A percentile compares a stretch with the other conserved stretches of the same genome.
phyloP scores from a whole-genome alignment of 2,797 vertebrate species.

The Crenuchus spilurus region DNA sequence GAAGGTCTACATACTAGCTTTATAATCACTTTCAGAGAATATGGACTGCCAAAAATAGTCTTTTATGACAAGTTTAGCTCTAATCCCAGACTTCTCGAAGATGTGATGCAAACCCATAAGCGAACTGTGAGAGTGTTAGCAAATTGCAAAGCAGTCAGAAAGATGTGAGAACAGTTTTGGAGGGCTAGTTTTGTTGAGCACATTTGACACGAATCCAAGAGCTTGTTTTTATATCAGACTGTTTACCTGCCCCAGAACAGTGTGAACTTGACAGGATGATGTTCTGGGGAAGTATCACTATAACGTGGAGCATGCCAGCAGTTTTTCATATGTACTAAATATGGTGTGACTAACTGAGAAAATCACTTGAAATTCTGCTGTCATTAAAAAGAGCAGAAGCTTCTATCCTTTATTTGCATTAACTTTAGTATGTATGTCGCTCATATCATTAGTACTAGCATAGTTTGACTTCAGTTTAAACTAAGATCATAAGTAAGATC shows the following conservation, averaged over 20 bases:
- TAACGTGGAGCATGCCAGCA: constrained; percentile 22
- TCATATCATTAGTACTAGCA: constrained; percentile 62
- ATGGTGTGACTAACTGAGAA: constrained; percentile 10
- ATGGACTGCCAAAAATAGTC: no score
- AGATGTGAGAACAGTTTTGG: constrained; percentile 23
- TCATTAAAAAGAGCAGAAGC: neutral
- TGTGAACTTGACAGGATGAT: constrained; percentile 34
- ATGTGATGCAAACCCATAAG: neutral
- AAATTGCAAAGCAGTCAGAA: neutral
- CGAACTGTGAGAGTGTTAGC: neutral
- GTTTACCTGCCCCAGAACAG: constrained; percentile 30
- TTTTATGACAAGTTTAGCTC: no score
- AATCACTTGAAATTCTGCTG: neutral
- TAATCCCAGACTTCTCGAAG: no score
- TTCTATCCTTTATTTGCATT: neutral
- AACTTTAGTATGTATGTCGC: neutral
- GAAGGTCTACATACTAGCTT: no score
- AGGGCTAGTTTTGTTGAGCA: constrained; percentile 39
- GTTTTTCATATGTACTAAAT: neutral
- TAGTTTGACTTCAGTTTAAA: neutral
- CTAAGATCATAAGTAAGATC: neutral
- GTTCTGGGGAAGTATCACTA: constrained; percentile 33
- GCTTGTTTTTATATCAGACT: constrained; percentile 18
- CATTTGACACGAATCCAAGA: constrained; percentile 6
- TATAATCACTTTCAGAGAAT: no score